Base-by-base conservation (phyloP, 2,113 vertebrate genomes). In the Etheostoma cragini region DNA sequence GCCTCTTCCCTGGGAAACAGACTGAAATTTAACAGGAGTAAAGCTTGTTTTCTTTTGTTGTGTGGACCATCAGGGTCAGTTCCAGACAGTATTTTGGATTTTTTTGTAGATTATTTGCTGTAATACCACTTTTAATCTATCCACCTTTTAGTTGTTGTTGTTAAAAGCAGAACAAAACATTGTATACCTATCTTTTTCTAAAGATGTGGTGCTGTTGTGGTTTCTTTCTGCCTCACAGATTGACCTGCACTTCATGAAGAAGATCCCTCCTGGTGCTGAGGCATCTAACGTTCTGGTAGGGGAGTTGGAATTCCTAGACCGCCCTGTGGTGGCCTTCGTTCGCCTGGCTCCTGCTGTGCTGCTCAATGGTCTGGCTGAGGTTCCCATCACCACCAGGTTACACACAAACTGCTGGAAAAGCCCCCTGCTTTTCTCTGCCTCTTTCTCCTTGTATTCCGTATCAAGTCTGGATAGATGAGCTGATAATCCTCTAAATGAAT, bases 181-280 rank as follows among this genome's bases (percentile, higher is more conserved):
- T 66, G 58, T 11, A 38, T 10, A 1, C 38, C 8, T 1, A 15
- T 22, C 8, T 74, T 74, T 63, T 62, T 24, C 21, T 22, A 42
- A 49, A 61, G 1, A 58, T 38, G 8, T 21, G 1, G 17, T 67
- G 13, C 56, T 38, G 26, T 57, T 56, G 46, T 60, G 30, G 2
- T 57, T 30, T 66, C 15, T 52, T 7, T 24, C 52, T 13, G 42
- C 56, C 50, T 50, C 87, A 15, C 57, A 99, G 98, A 97, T 99
- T 91, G 98, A 99, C 91, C 95, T 99, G 13, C 98, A 99, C 93
- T 99, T 99, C 91, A 99, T 99, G 98, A 99, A 99, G 91, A 99
- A 99, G 94, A 99, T 99, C 82, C 98, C 98, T 50, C 96, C 98
- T 12, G 98, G 98, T 56, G 98, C 98, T 2, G 98, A 99, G 91